phyloP scores from a whole-genome alignment of 2,888 invertebrate species.

The Dioctria rufipes region DNA sequence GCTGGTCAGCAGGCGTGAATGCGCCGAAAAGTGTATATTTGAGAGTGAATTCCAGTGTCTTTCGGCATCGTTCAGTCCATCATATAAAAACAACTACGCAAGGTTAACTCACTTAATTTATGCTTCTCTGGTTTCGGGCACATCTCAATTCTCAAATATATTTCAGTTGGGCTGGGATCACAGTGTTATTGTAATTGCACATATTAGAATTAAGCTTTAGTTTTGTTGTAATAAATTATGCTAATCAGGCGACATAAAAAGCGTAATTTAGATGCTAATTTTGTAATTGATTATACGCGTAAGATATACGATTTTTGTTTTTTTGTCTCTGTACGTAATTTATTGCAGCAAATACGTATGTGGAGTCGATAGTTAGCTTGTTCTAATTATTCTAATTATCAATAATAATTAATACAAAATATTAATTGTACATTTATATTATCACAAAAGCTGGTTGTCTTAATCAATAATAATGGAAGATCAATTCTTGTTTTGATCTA shows the following conservation, averaged over 20 bases:
- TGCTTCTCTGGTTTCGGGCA: slow-evolving; percentile 30
- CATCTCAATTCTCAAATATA: slow-evolving; percentile 10
- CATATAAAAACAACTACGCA: slow-evolving; percentile 70
- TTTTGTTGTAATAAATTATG: slow-evolving; percentile 21
- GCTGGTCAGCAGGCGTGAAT: slow-evolving; percentile 78
- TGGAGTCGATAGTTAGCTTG: too few species aligned
- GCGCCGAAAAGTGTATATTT: slow-evolving; percentile 77
- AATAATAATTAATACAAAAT: too few species aligned
- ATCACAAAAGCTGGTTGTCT: too few species aligned
- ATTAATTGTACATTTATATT: too few species aligned
- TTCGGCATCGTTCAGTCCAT: slow-evolving; percentile 74
- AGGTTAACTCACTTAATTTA: slow-evolving; percentile 63
- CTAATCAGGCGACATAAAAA: not conserved
- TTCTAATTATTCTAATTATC: too few species aligned
- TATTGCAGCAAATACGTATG: too few species aligned
- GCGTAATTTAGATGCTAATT: not conserved
- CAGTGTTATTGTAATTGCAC: slow-evolving; percentile 11
- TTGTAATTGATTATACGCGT: not conserved
- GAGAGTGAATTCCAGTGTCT: slow-evolving; percentile 74
- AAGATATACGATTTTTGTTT: too few species aligned
- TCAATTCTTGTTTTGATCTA: too few species aligned
- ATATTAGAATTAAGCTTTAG: slow-evolving; percentile 3
- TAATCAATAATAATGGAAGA: too few species aligned
- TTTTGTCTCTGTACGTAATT: too few species aligned
- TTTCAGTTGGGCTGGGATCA: slow-evolving; percentile 3